These are phyloP conservation scores for Catostylus mosaicus DNA, from an alignment of 30 jellyfish, hydroid and myxozoan species.

Conservation along the genomic window DNA sequence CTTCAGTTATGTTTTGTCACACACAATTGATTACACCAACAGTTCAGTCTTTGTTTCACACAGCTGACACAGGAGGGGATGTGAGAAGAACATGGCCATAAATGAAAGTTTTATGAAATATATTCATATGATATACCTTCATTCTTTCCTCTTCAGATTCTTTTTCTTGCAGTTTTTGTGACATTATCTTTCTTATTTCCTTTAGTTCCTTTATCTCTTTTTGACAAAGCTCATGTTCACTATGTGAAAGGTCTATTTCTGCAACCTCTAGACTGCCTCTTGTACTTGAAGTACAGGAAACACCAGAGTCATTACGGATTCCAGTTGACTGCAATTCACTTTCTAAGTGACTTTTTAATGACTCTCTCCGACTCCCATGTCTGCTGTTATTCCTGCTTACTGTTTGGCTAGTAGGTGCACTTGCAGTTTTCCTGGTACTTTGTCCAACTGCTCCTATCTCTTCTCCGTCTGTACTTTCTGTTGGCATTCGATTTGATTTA, in stretches of 20 bases:
- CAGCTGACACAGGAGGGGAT: no score
- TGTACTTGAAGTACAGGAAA: conserved; percentile 29
- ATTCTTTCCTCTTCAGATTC: no score
- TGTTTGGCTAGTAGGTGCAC: not conserved
- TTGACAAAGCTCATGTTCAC: not conserved
- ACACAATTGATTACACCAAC: no score
- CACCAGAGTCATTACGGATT: conserved; percentile 42
- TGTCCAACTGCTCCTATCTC: conserved; percentile 6
- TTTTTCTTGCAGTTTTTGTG: no score
- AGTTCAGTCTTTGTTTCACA: no score
- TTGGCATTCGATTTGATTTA: conserved; percentile 30
- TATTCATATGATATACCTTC: no score
- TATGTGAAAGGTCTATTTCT: not conserved
- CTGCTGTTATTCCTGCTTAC: conserved; percentile 18
- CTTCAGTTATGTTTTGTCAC: no score
- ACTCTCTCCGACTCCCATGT: conserved; percentile 22
- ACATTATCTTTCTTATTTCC: no score
- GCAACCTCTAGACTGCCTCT: conserved; percentile 20
- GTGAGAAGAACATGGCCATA: no score
- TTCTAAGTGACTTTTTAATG: conserved; percentile 26
- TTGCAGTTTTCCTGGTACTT: conserved; percentile 11
- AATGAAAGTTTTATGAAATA: no score
- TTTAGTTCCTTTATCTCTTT: not conserved
- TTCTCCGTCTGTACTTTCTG: conserved; percentile 36
- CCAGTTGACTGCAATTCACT: conserved; percentile 17